phyloP scores from a whole-genome alignment of 1,140 invertebrate genomes.

The Drosophila arawakana region DNA sequence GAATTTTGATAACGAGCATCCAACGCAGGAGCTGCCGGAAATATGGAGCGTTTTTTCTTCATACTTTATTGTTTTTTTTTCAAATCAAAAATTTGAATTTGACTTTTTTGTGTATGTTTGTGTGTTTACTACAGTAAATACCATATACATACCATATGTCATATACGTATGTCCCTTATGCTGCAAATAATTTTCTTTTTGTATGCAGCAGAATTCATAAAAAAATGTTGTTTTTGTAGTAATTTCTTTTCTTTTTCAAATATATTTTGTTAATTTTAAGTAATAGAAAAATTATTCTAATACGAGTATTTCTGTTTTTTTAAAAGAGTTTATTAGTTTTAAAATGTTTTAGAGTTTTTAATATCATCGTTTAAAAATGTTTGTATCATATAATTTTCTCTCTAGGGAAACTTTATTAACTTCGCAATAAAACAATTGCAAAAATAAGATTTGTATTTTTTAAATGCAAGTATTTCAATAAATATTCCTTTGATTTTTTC shows the following conservation, averaged over 20 bases:
- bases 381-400: neutral
- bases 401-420: neutral
- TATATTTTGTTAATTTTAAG: neutral
- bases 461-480: too few species aligned
- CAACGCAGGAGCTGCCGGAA: conserved; percentile 60
- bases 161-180: conserved; percentile 25
- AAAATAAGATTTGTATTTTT: neutral
- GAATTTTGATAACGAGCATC: conserved; percentile 80
- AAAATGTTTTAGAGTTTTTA: neutral
- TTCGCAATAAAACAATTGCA: neutral
- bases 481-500: too few species aligned
- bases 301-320: neutral
- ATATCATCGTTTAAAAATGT: neutral
- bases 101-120: conserved; percentile 19
- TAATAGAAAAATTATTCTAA: neutral
- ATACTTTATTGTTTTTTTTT: conserved; percentile 31
- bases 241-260: neutral
- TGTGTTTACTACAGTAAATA: conserved; percentile 42
- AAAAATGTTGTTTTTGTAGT: conserved; percentile 4
- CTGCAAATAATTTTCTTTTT: conserved; percentile 61
- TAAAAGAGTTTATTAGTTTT: neutral
- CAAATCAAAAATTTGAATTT: conserved; percentile 5
- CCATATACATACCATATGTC: conserved; percentile 24
- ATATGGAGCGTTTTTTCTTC: conserved; percentile 45
- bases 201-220: conserved; percentile 46